These are phyloP conservation scores for Cherax destructor DNA, from an alignment of 1,140 invertebrate species.

Conservation along the genomic window DNA sequence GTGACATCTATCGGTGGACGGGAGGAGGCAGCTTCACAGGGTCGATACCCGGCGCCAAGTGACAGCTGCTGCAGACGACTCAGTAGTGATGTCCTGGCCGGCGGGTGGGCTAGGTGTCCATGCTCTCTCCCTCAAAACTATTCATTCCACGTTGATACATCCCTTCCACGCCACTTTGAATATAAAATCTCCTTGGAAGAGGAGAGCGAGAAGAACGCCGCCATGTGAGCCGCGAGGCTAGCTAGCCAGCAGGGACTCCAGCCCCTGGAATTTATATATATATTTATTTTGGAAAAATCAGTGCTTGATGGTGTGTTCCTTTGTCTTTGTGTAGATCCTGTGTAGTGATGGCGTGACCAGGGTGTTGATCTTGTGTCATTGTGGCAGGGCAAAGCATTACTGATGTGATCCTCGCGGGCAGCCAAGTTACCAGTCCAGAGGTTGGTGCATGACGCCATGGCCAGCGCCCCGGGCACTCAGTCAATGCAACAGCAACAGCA, in stretches of 20 bases:
- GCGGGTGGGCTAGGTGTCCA: neutral
- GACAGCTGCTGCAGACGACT: slow-evolving; percentile 33
- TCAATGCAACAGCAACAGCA: slow-evolving; percentile 23
- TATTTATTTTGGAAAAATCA: neutral
- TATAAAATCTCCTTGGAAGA: neutral
- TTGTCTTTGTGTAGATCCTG: neutral
- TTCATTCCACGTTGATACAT: neutral
- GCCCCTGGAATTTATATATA: neutral
- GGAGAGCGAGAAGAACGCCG: neutral
- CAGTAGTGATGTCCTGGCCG: slow-evolving; percentile 11
- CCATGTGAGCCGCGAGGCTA: neutral
- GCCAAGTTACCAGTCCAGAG: too few species aligned
- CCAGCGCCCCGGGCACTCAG: slow-evolving; percentile 40
- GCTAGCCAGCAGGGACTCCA: too few species aligned
- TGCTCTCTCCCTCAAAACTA: neutral
- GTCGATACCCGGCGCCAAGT: slow-evolving; percentile 34
- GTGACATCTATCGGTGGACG: neutral
- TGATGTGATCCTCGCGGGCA: neutral
- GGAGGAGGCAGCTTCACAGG: neutral
- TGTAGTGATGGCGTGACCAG: neutral
- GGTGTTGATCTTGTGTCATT: neutral
- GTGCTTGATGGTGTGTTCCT: neutral
- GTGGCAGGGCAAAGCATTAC: neutral
- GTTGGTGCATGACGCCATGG: neutral
- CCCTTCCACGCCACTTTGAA: neutral